Percentiles rank a stretch among this genome's conserved stretches.
These are phyloP conservation scores for Pandemis corylana DNA, from an alignment of 2,888 invertebrate genomes.

Conservation along the genomic window DNA sequence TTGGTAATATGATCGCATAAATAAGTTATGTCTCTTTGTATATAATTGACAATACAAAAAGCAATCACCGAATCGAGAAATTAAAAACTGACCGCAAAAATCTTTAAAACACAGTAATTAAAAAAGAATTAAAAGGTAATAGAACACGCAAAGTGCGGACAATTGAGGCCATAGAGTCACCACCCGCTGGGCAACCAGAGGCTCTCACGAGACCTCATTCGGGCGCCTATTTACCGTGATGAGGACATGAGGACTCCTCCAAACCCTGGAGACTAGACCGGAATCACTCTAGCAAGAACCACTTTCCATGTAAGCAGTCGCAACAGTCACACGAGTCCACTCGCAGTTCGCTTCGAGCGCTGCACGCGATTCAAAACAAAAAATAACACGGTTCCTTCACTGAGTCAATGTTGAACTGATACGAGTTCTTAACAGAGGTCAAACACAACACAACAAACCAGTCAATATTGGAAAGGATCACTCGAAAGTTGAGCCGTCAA, in stretches of 20 bases:
- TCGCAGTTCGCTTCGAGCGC: conserved; percentile 73
- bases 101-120: conserved; percentile 48
- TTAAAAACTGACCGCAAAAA: conserved; percentile 13
- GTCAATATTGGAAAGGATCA: conserved; percentile 72
- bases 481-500: conserved; percentile 67
- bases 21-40: neutral
- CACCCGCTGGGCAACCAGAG: conserved; percentile 67
- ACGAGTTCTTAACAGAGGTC: conserved; percentile 64
- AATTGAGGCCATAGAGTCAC: conserved; percentile 77
- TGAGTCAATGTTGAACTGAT: conserved; percentile 67
- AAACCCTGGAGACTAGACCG: conserved; percentile 64
- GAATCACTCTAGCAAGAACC: conserved; percentile 73
- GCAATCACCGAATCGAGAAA: neutral
- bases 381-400: conserved; percentile 80
- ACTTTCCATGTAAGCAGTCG: conserved; percentile 77
- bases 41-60: neutral
- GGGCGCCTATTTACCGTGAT: conserved; percentile 72
- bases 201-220: conserved; percentile 44
- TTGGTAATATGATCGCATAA: conserved; percentile 15
- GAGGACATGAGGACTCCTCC: conserved; percentile 67
- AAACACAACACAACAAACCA: conserved; percentile 73
- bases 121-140: conserved; percentile 63
- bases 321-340: conserved; percentile 81
- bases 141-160: conserved; percentile 62
- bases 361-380: conserved; percentile 82